Evolutionary conservation across 2,113 vertebrate genomes (phyloP), one percentile per base, ranked within the genome.

Genomic region (Cynoglossus semilaevis): DNA sequence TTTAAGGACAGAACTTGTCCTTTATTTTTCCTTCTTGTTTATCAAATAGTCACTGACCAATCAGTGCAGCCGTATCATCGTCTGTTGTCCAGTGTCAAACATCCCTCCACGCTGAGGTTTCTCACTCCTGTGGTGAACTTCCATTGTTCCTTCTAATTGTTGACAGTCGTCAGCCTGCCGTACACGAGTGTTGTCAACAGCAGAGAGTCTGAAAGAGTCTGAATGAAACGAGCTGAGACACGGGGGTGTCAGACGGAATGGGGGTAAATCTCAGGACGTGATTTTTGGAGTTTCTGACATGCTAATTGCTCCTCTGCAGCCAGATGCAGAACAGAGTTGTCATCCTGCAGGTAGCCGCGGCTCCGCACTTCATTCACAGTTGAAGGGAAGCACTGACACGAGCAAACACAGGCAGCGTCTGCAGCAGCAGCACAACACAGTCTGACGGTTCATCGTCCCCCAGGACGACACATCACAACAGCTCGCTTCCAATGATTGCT

Each of bases 251-350:
- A 69, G 45, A 37, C 15, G 12, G 62, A 58, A 38, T 58, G 60
- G 49, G 54, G 62, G 6, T 10, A 49, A 51, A 50, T 22, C 46
- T 60, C 36, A 38, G 50, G 57, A 76, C 60, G 63, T 74, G 66
- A 74, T 65, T 59, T 58, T 62, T 18, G 49, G 74, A 65, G n/a
- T n/a, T 77, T 82, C 68, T 88, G 86, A 89, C 82, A 85, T 86
- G 83, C 85, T 90, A 90, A 89, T 87, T 87, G 73, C 64, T 76
- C 67, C 37, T 76, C 77, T 73, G 71, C 69, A 77, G 76, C 62
- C 58, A 63, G 73, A 53, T 75, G 62, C 46, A 41, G 58, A 41
- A 71, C 61, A 76, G 58, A 83, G 52, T 44, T 78, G 66, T 81
- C 69, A 82, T 61, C 63, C 53, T 79, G 56, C 14, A 57, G 8